Base-by-base conservation (phyloP, 2,797 vertebrate species). In the Fistularia tabacaria region DNA sequence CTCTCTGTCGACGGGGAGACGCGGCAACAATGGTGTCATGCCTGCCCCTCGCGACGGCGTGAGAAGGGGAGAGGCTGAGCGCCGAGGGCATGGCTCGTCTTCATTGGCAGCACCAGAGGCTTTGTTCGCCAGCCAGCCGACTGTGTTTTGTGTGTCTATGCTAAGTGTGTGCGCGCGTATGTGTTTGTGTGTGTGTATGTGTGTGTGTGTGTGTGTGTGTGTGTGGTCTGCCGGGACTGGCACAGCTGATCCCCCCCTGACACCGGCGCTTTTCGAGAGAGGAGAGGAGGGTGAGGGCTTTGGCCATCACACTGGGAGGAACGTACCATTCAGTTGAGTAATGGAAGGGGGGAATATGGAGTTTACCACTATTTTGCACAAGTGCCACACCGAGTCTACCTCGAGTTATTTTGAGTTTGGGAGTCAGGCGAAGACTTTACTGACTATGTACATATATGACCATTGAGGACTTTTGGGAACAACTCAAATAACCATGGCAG, bases 181-280 rank as follows among this genome's bases (percentile, higher is more conserved):
- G 49, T 46, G 54, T 69, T 49, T 59, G 57, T 51, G 48, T 47
- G 55, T 69, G 52, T 57, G 58, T 52, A 42, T 54, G 53, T 62
- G 53, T 62, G 58, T 51, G 49, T 49, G 56, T 64, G 53, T 62
- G 58, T 51, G 49, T 51, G 56, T 65, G 54, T 73, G 74, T 66
- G 79, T 68, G 73, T 74, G 83, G 83, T 79, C 84, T 87, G 83
- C 84, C 73, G 86, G 87, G 83, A 88, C 89, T 90, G 85, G 89
- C 86, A 89, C 85, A 90, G 90, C 86, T 87, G 87, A 90, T 83
- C 83, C 77, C 85, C 75, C 79, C 82, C 84, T 81, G 82, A 90
- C 85, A 89, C 85, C 74, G 83, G 76, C 74, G 81, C 80, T 79
- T 81, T 55, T 60, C 63, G 54, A 62, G 66, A 74, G 84, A 76